Evolutionary conservation across 1,140 invertebrate genomes (phyloP).

Genomic region (Elysia chlorotica): DNA sequence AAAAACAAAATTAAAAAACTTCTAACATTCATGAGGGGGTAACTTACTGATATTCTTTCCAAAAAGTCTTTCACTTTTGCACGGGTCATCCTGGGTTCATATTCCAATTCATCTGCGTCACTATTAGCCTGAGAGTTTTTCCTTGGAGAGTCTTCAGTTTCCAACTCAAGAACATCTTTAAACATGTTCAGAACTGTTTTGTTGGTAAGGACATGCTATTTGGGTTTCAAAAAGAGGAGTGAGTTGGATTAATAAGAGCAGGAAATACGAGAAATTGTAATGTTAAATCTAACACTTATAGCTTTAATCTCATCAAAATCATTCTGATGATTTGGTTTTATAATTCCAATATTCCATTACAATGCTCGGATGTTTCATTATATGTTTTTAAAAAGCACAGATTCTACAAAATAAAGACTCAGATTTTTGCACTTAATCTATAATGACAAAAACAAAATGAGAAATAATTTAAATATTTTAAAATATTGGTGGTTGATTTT

Average conservation of each 20-base stretch:
- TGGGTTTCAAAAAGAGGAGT: background rate
- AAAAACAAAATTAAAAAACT: background rate
- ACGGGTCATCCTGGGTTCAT: conserved; percentile 9
- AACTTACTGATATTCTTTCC: conserved; percentile 17
- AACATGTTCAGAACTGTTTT: conserved; percentile 10
- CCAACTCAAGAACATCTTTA: conserved; percentile 3
- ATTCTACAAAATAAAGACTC: too few relatives aligned
- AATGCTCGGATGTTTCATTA: background rate
- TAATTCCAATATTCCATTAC: too few relatives aligned
- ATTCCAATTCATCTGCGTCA: background rate
- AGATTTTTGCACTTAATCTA: too few relatives aligned
- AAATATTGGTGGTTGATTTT: too few relatives aligned
- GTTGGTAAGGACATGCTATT: conserved; percentile 15
- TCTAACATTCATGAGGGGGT: background rate
- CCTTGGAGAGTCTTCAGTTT: background rate
- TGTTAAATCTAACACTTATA: too few relatives aligned
- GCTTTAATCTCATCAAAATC: too few relatives aligned
- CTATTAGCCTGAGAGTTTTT: background rate
- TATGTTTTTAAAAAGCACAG: too few relatives aligned
- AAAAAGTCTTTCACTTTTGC: conserved; percentile 15
- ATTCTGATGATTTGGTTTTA: too few relatives aligned
- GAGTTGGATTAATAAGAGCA: background rate
- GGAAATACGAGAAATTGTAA: background rate
- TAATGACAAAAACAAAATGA: too few relatives aligned
- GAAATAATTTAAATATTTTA: too few relatives aligned